Conservation (phyloP, 2,888 invertebrate genomes). For the Tubulanus polymorphus region DNA sequence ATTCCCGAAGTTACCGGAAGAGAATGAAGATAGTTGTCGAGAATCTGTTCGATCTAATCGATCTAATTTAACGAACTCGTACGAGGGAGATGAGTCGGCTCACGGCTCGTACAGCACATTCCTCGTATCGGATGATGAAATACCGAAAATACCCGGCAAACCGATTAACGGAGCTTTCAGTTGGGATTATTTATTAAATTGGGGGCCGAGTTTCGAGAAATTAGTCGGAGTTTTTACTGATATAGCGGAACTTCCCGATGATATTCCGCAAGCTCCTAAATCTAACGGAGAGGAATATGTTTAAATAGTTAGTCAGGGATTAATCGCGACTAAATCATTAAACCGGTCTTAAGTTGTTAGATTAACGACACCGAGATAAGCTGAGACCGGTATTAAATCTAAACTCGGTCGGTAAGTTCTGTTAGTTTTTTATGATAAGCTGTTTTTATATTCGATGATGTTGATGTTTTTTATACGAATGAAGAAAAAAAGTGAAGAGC, state of each 20-base stretch:
- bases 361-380: too few species aligned
- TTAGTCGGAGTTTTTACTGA: constrained; percentile 94
- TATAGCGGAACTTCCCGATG: constrained; percentile 87
- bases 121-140: constrained; percentile 80
- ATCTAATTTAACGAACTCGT: constrained; percentile 54
- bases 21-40: constrained; percentile 37
- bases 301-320: too few species aligned
- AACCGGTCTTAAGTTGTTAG: too few species aligned
- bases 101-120: constrained; percentile 88
- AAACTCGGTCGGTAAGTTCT: too few species aligned
- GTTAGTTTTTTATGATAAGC: too few species aligned
- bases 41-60: constrained; percentile 20
- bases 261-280: constrained; percentile 1
- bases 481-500: too few species aligned
- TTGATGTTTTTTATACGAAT: too few species aligned
- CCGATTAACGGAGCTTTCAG: constrained; percentile 70
- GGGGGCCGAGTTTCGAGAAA: constrained; percentile 95
- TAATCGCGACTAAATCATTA: too few species aligned
- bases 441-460: too few species aligned
- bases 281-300: too few species aligned
- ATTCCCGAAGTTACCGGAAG: constrained; percentile 58
- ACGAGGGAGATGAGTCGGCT: constrained; percentile 90
- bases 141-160: background rate
- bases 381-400: too few species aligned
- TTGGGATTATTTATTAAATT: constrained; percentile 91